These are phyloP conservation scores for Beris chalybata DNA, from an alignment of 2,888 invertebrate species.

Conservation along the genomic window DNA sequence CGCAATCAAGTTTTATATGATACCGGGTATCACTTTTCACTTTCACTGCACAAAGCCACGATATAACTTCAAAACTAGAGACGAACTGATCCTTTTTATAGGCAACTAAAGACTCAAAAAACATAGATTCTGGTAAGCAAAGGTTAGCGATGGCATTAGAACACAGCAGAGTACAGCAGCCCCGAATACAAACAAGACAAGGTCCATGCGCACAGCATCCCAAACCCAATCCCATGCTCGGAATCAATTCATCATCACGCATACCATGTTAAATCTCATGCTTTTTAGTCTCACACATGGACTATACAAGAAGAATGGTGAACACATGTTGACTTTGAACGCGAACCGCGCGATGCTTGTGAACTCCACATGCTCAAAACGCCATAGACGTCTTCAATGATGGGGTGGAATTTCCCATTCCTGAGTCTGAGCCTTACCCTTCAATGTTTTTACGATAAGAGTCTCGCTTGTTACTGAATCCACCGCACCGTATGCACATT, in stretches of 20 bases:
- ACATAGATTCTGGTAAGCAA: background rate
- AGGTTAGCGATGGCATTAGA: constrained; percentile 9
- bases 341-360: background rate
- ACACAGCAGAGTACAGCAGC: constrained; percentile 28
- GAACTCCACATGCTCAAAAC: background rate
- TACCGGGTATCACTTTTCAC: no score
- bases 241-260: background rate
- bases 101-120: background rate
- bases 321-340: constrained; percentile 35
- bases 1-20: no score
- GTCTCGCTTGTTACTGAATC: no score
- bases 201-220: constrained; percentile 31
- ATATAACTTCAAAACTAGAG: constrained; percentile 25
- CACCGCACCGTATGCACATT: no score
- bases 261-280: background rate
- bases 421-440: background rate
- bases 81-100: constrained; percentile 26
- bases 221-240: background rate
- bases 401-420: constrained; percentile 34
- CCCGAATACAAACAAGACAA: constrained; percentile 28
- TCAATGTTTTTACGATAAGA: no score
- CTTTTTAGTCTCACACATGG: background rate
- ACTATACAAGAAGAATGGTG: constrained; percentile 28
- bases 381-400: background rate
- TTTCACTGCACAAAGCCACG: constrained; percentile 2